phyloP scores from a whole-genome alignment of 1,140 invertebrate species.

The Pseudomyrmex sp. region DNA sequence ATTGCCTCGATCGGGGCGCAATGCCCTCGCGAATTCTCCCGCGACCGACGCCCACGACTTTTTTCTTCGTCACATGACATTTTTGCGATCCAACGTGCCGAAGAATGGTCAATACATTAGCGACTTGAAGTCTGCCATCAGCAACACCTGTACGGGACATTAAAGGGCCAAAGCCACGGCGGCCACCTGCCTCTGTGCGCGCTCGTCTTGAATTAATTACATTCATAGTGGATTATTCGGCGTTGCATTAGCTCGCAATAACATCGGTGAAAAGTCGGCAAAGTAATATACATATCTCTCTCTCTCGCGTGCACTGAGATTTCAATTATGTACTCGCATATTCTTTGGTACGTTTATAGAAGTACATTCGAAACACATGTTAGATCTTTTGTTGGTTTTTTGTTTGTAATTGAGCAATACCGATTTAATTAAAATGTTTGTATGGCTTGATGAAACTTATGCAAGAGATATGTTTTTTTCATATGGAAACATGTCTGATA shows the following conservation, averaged over 20 bases:
- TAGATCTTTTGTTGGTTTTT: not conserved
- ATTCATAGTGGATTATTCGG: constrained; percentile 55
- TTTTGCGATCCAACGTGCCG: constrained; percentile 47
- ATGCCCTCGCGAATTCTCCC: not conserved
- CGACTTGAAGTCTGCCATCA: constrained; percentile 43
- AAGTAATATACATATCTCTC: not conserved
- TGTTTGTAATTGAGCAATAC: not conserved
- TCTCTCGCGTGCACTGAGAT: not conserved
- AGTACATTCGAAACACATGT: not conserved
- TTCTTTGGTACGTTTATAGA: not conserved
- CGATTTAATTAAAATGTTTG: constrained; percentile 18
- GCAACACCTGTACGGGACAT: constrained; percentile 61
- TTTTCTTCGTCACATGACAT: constrained; percentile 37
- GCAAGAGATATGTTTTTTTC: not conserved
- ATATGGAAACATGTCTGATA: not conserved
- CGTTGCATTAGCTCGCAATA: constrained; percentile 17
- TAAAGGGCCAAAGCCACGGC: constrained; percentile 54
- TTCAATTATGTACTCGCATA: not conserved
- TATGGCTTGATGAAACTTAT: not conserved
- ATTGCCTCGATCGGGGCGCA: constrained; percentile 39
- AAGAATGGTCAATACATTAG: constrained; percentile 58
- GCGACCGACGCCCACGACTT: constrained; percentile 14
- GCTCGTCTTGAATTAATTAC: constrained; percentile 63
- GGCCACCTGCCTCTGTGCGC: constrained; percentile 9
- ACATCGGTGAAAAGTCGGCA: constrained; percentile 19